These are phyloP conservation scores for Chanos chanos DNA, from an alignment of 2,797 vertebrate species.

Conservation along the genomic window DNA sequence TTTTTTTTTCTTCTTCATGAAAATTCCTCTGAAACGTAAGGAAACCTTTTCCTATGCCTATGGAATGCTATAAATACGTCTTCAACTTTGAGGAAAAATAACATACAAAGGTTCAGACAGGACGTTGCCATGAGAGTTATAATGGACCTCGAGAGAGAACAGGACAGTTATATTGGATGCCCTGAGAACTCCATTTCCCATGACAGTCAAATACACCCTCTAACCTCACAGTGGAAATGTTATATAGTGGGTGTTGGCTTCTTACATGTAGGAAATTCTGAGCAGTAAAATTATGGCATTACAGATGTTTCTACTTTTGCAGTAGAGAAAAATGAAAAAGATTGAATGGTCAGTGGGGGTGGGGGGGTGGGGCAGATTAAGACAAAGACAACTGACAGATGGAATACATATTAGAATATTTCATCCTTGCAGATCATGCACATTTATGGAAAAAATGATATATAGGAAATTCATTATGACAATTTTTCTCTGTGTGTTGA, in stretches of 20 bases:
- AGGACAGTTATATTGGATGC: slow-evolving; percentile 14
- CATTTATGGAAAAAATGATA: background rate
- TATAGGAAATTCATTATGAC: background rate
- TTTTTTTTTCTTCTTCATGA: slow-evolving; percentile 1
- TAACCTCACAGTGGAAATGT: slow-evolving; percentile 66
- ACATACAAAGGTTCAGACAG: background rate
- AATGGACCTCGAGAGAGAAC: slow-evolving; percentile 24
- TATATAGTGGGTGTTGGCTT: slow-evolving; percentile 59
- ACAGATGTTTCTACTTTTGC: slow-evolving; percentile 47
- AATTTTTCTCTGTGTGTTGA: background rate
- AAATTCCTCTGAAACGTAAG: background rate
- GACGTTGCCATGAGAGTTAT: background rate
- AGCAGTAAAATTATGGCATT: slow-evolving; percentile 52
- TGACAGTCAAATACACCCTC: slow-evolving; percentile 54
- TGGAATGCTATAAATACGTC: slow-evolving; percentile 18
- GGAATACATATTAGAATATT: background rate
- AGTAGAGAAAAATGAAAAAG: slow-evolving; percentile 40
- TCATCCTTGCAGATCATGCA: background rate
- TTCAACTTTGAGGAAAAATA: slow-evolving; percentile 1
- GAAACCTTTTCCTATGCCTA: slow-evolving; percentile 1
- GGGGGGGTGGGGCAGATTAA: slow-evolving; percentile 47
- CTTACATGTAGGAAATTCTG: slow-evolving; percentile 42
- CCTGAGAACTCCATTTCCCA: slow-evolving; percentile 39
- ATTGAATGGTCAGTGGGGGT: slow-evolving; percentile 22
- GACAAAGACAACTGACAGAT: background rate